Evolutionary conservation across 2,797 vertebrate genomes (phyloP).

Genomic region (Cebuella pygmaea): DNA sequence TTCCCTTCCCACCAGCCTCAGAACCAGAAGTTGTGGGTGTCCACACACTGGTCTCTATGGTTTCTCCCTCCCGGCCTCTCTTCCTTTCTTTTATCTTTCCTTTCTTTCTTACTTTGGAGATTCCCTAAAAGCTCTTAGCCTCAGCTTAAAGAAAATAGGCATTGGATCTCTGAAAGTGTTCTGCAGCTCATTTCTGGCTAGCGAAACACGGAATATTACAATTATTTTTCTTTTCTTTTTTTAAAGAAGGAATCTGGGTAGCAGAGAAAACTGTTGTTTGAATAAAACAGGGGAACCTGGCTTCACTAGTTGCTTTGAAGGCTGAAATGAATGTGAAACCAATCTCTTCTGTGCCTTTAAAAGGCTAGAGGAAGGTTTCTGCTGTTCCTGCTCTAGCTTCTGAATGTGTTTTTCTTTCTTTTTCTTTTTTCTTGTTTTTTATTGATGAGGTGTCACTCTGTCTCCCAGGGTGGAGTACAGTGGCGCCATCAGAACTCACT

Average conservation of each 20-base stretch:
- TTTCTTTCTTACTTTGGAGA: background rate
- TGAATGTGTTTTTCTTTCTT: background rate
- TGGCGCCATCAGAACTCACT: background rate
- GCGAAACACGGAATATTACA: background rate
- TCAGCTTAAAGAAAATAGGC: background rate
- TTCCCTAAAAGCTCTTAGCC: background rate
- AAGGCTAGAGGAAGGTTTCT: conserved; percentile 20
- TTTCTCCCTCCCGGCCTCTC: too few species aligned
- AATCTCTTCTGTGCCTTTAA: conserved; percentile 53
- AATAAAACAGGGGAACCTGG: conserved; percentile 34
- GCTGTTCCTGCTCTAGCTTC: background rate
- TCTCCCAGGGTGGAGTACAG: background rate
- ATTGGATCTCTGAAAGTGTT: background rate
- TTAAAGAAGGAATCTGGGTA: background rate
- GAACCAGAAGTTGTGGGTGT: background rate
- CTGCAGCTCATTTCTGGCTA: background rate
- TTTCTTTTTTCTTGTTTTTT: background rate
- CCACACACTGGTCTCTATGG: background rate
- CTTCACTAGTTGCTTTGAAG: conserved; percentile 68
- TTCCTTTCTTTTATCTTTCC: background rate
- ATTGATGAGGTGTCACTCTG: background rate
- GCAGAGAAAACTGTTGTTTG: background rate
- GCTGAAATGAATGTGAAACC: conserved; percentile 57
- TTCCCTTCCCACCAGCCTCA: background rate
- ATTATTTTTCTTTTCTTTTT: background rate